Evolutionary conservation across 2,797 vertebrate species (phyloP).

Genomic region (Bradypodion pumilum): DNA sequence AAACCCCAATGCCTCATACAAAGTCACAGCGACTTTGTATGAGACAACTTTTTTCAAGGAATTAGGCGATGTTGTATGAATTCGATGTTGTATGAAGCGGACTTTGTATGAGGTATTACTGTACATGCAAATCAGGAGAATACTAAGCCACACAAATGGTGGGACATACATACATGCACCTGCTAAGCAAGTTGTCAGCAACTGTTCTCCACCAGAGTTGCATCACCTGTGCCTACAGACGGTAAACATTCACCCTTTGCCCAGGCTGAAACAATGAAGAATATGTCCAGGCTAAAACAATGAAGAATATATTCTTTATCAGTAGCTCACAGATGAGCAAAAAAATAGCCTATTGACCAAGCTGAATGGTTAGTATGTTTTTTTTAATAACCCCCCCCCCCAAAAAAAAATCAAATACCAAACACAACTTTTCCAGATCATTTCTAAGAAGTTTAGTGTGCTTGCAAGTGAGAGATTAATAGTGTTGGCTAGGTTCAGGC

Average conservation of each 20-base stretch:
- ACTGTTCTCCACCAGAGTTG: background rate
- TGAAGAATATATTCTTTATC: conserved; percentile 8
- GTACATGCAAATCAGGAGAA: background rate
- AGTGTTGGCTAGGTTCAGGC: conserved; percentile 11
- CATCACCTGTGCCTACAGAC: background rate
- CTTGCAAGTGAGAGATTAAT: conserved; percentile 40
- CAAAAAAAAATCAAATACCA: no score
- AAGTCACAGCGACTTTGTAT: no score
- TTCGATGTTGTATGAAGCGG: no score
- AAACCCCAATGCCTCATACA: no score
- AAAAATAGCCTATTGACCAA: conserved; percentile 5
- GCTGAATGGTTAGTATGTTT: background rate
- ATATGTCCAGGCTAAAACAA: background rate
- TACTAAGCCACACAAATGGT: background rate
- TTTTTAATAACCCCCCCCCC: no score
- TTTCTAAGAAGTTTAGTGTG: conserved; percentile 32
- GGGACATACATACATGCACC: background rate
- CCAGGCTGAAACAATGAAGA: background rate
- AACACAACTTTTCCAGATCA: background rate
- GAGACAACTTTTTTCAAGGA: no score
- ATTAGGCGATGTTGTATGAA: no score
- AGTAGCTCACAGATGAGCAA: background rate
- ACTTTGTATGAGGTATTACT: no score
- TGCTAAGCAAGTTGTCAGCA: background rate
- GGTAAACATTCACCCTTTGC: background rate